A percentile compares a stretch with the other conserved stretches of the same genome.
These are phyloP conservation scores for Bombus soroeensis DNA, from an alignment of 1,140 invertebrate genomes.

Conservation along the genomic window DNA sequence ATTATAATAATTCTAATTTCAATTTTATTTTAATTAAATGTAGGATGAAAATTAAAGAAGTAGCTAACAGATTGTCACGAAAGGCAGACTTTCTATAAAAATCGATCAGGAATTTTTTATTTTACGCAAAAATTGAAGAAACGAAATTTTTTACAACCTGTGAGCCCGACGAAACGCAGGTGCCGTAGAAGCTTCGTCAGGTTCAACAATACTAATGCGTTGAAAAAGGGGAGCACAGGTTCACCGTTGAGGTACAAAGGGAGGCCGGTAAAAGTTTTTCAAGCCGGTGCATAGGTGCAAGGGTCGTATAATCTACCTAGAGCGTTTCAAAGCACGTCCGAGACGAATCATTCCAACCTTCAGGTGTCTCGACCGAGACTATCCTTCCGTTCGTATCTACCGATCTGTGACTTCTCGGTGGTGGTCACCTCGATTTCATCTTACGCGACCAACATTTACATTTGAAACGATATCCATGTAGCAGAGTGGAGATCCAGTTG, in stretches of 20 bases:
- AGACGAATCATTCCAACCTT: constrained; percentile 30
- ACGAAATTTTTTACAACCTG: constrained; percentile 24
- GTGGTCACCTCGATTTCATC: constrained; percentile 3
- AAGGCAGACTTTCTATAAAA: neutral
- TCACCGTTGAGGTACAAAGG: constrained; percentile 34
- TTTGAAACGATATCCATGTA: constrained; percentile 47
- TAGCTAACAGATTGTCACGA: no score
- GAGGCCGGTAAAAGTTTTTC: constrained; percentile 33
- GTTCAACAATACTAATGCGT: neutral
- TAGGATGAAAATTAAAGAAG: neutral
- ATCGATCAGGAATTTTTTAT: no score
- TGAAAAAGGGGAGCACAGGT: constrained; percentile 33
- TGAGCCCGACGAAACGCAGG: constrained; percentile 8
- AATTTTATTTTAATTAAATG: neutral
- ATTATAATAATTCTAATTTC: neutral
- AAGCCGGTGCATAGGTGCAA: neutral
- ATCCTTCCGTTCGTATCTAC: constrained; percentile 43
- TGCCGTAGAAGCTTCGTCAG: constrained; percentile 27
- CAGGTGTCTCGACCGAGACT: constrained; percentile 43
- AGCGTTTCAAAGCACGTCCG: neutral
- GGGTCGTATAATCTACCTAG: constrained; percentile 54
- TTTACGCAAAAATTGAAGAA: no score
- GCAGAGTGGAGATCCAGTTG: constrained; percentile 7
- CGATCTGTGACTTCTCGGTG: constrained; percentile 42
- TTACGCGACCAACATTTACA: constrained; percentile 42